Evolutionary conservation across 1,140 invertebrate genomes (phyloP), one percentile per base, ranked within the genome.

Genomic region (Drosophila bifasciata): DNA sequence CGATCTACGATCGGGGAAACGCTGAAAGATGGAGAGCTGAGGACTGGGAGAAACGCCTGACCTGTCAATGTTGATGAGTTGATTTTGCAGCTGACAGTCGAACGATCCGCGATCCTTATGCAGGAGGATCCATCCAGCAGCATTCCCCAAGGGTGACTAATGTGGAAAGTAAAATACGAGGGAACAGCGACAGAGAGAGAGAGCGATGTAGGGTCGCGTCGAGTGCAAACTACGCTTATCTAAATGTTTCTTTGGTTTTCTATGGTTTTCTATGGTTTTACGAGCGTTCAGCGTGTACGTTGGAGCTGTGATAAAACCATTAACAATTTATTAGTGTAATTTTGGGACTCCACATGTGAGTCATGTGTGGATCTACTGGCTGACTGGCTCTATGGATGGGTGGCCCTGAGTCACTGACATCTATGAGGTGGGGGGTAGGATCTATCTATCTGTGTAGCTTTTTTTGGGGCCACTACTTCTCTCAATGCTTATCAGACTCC

Each of bases 231-330:
- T 40, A 51, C 66, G 76, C 63, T 80, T 85, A 85, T 85, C 80
- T 75, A 5, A 48, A 51, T 67, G 53, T 40, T 57, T 46, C 44
- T n/a, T n/a, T n/a, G n/a, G n/a, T n/a, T n/a, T n/a, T n/a, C n/a
- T n/a, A n/a, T 13, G 58, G 49, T 50, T 69, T 19, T 45, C 46
- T 48, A 41, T 57, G 60, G 64, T 62, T 80, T 85, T 77, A 86
- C 52, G 81, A 66, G 39, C 46, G 67, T 80, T 76, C 74, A 79
- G 73, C 67, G 43, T 28, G 8, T n/a, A n/a, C n/a, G n/a, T n/a
- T n/a, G 74, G 67, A 77, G 81, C 81, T 88, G 78, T 86, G 83
- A 86, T 86, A 86, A 86, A 86, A 76, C 81, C 81, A 86, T 86
- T 86, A 88, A 86, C 81, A 86, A 86, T 86, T 86, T 86, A 86